phyloP scores from a whole-genome alignment of 2,888 invertebrate genomes.

The Oxycera nigricornis region DNA sequence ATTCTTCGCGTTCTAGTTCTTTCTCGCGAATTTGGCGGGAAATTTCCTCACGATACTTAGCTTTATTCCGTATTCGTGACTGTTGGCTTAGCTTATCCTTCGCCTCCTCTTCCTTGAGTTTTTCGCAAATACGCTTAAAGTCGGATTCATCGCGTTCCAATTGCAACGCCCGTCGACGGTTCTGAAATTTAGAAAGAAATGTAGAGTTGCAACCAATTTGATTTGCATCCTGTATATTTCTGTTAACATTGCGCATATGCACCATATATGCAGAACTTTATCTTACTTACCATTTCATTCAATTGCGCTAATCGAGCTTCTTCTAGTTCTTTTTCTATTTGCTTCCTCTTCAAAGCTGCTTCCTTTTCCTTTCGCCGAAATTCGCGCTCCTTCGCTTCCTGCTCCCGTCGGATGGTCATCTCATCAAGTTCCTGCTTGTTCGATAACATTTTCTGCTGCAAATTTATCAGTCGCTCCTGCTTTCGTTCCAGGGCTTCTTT shows the following conservation, averaged over 20 bases:
- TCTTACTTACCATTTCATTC: slow-evolving; percentile 52
- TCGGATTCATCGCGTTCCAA: slow-evolving; percentile 59
- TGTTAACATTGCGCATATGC: background rate
- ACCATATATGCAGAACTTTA: background rate
- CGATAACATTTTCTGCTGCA: slow-evolving; percentile 56
- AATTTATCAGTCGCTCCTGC: slow-evolving; percentile 56
- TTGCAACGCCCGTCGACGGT: slow-evolving; percentile 57
- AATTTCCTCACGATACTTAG: slow-evolving; percentile 58
- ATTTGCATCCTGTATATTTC: background rate
- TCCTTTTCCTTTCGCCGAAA: slow-evolving; percentile 59
- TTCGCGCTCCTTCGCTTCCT: slow-evolving; percentile 60
- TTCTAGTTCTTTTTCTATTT: slow-evolving; percentile 55
- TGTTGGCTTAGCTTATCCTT: slow-evolving; percentile 54
- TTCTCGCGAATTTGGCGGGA: slow-evolving; percentile 59
- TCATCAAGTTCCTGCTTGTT: slow-evolving; percentile 56
- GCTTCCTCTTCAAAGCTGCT: slow-evolving; percentile 55
- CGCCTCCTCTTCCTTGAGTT: slow-evolving; percentile 57
- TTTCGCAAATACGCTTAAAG: slow-evolving; percentile 55
- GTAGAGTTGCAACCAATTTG: background rate
- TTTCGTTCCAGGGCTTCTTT: slow-evolving; percentile 59
- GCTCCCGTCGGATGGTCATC: slow-evolving; percentile 56
- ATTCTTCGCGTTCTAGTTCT: slow-evolving; percentile 55
- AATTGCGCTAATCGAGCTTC: slow-evolving; percentile 57
- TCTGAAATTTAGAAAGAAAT: slow-evolving; percentile 42
- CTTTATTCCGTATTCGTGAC: slow-evolving; percentile 52